Evolutionary conservation across 2,797 vertebrate genomes (phyloP).

Genomic region (Anniella stebbinsi): DNA sequence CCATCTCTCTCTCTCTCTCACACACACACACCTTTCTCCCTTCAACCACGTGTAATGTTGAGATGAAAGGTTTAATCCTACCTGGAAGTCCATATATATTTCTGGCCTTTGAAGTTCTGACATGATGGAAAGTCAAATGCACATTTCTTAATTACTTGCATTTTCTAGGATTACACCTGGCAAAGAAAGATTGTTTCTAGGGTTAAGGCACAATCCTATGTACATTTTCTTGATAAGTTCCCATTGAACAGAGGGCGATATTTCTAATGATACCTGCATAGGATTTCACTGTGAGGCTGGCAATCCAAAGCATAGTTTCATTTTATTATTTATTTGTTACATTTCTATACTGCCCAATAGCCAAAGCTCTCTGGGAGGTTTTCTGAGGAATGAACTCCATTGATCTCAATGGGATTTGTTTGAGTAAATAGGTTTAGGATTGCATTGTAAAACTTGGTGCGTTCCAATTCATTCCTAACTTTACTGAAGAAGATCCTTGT

Average conservation of each 20-base stretch:
- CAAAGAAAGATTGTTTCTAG: not conserved
- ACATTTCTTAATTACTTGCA: not conserved
- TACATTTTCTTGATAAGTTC: not conserved
- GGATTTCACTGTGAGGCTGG: not conserved
- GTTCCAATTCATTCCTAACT: not conserved
- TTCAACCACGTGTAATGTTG: not conserved
- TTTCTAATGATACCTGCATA: not conserved
- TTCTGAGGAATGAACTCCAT: not conserved
- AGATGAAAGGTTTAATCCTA: not conserved
- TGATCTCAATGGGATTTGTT: too few species aligned
- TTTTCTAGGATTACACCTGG: not conserved
- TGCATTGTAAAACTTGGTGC: not conserved
- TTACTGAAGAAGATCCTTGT: not conserved
- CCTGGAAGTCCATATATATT: not conserved
- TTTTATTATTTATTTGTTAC: too few species aligned
- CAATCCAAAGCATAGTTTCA: too few species aligned
- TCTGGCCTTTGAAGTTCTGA: not conserved
- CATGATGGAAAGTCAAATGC: not conserved
- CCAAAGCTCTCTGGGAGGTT: not conserved
- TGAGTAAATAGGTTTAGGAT: not conserved
- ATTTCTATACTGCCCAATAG: too few species aligned
- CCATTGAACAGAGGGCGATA: not conserved
- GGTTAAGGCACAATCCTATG: not conserved
- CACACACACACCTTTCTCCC: not conserved
- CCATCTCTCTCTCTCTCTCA: not conserved